Conservation (phyloP, 2,888 invertebrate genomes). For the Acrobasis consociella region DNA sequence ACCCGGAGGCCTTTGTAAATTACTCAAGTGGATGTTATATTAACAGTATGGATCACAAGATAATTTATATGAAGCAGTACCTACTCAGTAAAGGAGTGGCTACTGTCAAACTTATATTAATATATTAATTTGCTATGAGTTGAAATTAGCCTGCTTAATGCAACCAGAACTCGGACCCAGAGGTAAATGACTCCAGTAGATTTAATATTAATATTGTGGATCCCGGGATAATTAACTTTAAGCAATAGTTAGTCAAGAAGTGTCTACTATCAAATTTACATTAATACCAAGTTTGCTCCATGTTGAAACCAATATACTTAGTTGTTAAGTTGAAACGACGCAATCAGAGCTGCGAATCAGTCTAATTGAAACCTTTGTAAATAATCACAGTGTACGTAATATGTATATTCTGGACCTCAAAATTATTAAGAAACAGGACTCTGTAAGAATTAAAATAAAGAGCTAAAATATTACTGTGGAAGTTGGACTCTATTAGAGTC, state of each 20-base stretch:
- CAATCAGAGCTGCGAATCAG: conserved; percentile 59
- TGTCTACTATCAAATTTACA: not conserved
- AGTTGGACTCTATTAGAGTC: too few species aligned
- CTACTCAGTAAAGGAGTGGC: too few species aligned
- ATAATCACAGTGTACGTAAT: conserved; percentile 36
- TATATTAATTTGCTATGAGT: conserved; percentile 25
- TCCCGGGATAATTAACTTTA: not conserved
- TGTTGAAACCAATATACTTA: conserved; percentile 47
- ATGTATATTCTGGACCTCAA: conserved; percentile 12
- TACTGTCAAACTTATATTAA: conserved; percentile 3
- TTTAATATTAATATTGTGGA: conserved; percentile 4
- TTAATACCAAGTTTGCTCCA: conserved; percentile 16
- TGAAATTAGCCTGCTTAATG: conserved; percentile 39
- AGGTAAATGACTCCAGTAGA: not conserved
- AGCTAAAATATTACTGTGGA: too few species aligned
- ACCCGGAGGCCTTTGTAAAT: not conserved
- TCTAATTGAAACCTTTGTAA: conserved; percentile 47
- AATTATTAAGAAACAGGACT: not conserved
- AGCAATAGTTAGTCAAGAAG: not conserved
- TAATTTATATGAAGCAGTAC: not conserved
- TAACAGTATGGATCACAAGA: not conserved
- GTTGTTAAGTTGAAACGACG: conserved; percentile 45
- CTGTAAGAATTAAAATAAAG: too few species aligned
- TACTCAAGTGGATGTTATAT: not conserved
- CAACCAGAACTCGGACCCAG: not conserved